phyloP scores from a whole-genome alignment of 2,888 invertebrate species.

The Alloscopus bannaensis region DNA sequence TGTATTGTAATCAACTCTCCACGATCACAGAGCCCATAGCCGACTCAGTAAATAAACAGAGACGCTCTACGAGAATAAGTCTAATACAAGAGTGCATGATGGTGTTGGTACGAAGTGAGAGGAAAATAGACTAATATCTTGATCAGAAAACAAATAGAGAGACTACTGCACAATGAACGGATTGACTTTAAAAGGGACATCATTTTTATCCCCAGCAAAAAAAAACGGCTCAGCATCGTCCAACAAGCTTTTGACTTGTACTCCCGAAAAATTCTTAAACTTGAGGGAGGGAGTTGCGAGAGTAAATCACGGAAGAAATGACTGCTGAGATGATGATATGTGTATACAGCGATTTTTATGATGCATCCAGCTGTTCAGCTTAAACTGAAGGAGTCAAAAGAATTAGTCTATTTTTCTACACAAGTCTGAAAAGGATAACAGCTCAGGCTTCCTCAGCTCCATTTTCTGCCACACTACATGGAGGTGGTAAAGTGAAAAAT shows the following conservation, averaged over 20 bases:
- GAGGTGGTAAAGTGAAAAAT: too few relatives aligned
- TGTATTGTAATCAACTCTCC: conserved; percentile 10
- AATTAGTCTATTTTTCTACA: too few relatives aligned
- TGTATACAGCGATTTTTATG: conserved; percentile 45
- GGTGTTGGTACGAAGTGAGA: conserved; percentile 34
- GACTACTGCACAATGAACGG: conserved; percentile 5
- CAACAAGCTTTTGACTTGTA: background rate
- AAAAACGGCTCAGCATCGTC: background rate
- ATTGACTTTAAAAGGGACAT: conserved; percentile 21
- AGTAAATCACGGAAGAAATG: too few relatives aligned
- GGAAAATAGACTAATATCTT: conserved; percentile 49
- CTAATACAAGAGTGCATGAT: background rate
- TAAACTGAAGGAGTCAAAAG: too few relatives aligned
- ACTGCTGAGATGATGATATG: conserved; percentile 8
- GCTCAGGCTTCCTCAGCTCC: too few relatives aligned
- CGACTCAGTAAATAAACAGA: conserved; percentile 62
- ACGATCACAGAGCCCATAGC: conserved; percentile 49
- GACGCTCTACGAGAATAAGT: background rate
- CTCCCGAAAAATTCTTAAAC: too few relatives aligned
- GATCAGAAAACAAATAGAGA: conserved; percentile 58
- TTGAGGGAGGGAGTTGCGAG: too few relatives aligned
- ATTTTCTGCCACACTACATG: too few relatives aligned
- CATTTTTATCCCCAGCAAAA: background rate
- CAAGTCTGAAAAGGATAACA: too few relatives aligned
- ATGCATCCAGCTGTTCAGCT: conserved; percentile 49